Conservation (phyloP, 2,888 invertebrate species). For the Anodontia alba region DNA sequence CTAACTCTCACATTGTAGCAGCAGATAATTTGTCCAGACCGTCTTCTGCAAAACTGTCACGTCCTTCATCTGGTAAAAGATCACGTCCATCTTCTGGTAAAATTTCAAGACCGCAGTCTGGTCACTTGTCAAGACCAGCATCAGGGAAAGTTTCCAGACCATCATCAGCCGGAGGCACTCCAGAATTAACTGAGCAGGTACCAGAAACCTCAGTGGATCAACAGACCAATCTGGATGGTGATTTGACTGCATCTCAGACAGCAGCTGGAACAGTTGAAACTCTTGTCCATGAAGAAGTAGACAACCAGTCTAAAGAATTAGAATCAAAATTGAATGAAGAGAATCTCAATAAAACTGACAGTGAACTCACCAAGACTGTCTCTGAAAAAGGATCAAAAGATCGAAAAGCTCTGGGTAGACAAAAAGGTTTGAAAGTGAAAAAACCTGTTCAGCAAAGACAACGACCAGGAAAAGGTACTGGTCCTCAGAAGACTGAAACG, state of each 20-base stretch:
- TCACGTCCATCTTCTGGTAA: constrained; percentile 6
- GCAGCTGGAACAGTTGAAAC: neutral
- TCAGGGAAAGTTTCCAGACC: constrained; percentile 10
- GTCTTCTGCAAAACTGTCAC: constrained; percentile 12
- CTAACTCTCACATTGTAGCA: constrained; percentile 44
- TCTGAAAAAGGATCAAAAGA: neutral
- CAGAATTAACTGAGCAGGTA: neutral
- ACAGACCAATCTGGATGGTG: neutral
- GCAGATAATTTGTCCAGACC: constrained; percentile 29
- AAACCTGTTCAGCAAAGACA: neutral
- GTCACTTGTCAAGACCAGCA: constrained; percentile 21
- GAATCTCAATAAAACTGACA: neutral
- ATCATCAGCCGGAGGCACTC: neutral
- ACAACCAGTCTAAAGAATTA: neutral
- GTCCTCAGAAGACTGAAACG: neutral
- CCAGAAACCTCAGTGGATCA: neutral
- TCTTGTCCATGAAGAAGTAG: neutral
- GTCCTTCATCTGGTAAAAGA: neutral
- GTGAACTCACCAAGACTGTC: neutral
- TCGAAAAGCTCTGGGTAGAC: neutral
- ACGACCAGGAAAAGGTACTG: neutral
- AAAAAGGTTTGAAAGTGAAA: neutral
- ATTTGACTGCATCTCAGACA: neutral
- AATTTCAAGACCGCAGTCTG: constrained; percentile 36
- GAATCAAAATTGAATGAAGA: neutral